Conservation (phyloP, 1,140 invertebrate genomes). For the Drosophila obscura region DNA sequence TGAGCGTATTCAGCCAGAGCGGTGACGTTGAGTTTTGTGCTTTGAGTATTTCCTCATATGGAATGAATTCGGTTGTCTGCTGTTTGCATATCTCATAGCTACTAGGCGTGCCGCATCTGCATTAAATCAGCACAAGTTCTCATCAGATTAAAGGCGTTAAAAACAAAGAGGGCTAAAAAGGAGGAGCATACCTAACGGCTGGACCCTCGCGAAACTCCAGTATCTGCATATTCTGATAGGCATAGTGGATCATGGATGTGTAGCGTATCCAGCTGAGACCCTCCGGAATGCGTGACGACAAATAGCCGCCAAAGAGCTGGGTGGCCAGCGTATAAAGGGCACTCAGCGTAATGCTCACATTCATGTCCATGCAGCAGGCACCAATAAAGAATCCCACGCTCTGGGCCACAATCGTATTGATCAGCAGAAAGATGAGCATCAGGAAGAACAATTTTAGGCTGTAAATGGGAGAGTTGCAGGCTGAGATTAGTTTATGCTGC, state of each 20-base stretch:
- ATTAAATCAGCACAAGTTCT: not conserved
- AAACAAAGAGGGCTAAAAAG: no score
- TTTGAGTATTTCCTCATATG: constrained; percentile 88
- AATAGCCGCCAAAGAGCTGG: constrained; percentile 92
- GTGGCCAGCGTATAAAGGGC: constrained; percentile 92
- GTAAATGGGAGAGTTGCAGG: constrained; percentile 83
- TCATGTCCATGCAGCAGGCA: constrained; percentile 91
- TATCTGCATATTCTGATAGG: constrained; percentile 94
- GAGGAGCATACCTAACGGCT: constrained; percentile 85
- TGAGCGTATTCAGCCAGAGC: constrained; percentile 90
- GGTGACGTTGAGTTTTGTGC: constrained; percentile 87
- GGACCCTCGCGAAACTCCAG: constrained; percentile 91
- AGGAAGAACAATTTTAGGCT: constrained; percentile 88
- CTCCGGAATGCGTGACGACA: constrained; percentile 90
- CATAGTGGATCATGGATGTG: constrained; percentile 92
- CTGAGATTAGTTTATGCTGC: not conserved
- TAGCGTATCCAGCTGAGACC: constrained; percentile 93
- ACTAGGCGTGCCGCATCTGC: constrained; percentile 88
- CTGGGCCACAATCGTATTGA: constrained; percentile 92
- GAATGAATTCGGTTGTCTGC: constrained; percentile 86
- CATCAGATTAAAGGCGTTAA: no score
- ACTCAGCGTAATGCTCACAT: constrained; percentile 91
- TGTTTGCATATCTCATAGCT: constrained; percentile 88
- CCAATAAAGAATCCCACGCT: constrained; percentile 94
- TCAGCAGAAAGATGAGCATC: constrained; percentile 89